Conservation (phyloP, 2,888 invertebrate species). For the Drosophila antonietae region DNA sequence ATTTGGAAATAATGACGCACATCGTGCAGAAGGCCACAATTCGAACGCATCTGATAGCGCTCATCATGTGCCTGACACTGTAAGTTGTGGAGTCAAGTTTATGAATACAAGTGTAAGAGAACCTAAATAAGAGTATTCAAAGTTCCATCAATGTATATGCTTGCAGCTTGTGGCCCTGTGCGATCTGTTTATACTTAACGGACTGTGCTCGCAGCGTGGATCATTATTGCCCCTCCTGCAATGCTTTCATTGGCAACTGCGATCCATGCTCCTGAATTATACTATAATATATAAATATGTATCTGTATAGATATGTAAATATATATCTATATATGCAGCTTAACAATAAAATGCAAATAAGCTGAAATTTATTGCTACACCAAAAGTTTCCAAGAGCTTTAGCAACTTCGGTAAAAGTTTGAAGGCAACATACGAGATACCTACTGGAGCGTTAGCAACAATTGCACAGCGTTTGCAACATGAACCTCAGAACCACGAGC, state of each 20-base stretch:
- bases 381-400: background rate
- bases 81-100: background rate
- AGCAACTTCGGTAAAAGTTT: background rate
- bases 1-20: conserved; percentile 9
- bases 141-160: background rate
- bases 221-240: conserved; percentile 35
- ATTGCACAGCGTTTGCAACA: background rate
- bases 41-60: conserved; percentile 27
- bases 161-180: conserved; percentile 38
- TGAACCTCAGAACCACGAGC: background rate
- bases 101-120: too few relatives aligned
- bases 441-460: too few relatives aligned
- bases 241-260: conserved; percentile 29
- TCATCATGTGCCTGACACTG: conserved; percentile 25
- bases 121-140: background rate
- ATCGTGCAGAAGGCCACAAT: background rate
- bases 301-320: background rate
- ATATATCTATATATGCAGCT: background rate
- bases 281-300: background rate
- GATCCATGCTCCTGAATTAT: background rate
- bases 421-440: background rate
- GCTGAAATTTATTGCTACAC: background rate
- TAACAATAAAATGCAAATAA: too few relatives aligned
- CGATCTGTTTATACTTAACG: conserved; percentile 22
- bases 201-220: conserved; percentile 15